Conservation (phyloP, 2,888 invertebrate species). For the Catocala fraxini region DNA sequence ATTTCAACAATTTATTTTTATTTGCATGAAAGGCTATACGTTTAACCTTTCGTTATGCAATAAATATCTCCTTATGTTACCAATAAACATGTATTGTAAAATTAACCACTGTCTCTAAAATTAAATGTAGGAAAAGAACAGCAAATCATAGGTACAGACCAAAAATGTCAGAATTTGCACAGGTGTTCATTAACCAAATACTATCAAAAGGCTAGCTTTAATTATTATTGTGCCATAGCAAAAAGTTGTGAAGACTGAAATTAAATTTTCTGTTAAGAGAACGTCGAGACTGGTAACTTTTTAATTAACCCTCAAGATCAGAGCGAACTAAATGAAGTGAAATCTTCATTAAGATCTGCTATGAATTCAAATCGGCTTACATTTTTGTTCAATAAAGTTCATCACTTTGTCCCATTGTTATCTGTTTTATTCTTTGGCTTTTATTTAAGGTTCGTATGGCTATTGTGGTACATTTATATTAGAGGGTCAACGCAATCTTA, state of each 20-base stretch:
- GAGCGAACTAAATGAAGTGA: constrained; percentile 14
- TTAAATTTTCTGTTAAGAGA: constrained; percentile 8
- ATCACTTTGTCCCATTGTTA: constrained; percentile 10
- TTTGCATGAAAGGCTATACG: no score
- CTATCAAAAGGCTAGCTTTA: not conserved
- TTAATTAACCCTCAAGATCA: constrained; percentile 17
- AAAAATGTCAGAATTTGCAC: no score
- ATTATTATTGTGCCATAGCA: constrained; percentile 7
- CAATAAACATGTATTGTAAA: no score
- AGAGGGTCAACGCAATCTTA: no score
- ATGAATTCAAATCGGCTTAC: constrained; percentile 22
- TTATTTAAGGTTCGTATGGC: not conserved
- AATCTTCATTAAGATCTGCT: constrained; percentile 6
- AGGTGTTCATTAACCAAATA: not conserved
- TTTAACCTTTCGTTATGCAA: no score
- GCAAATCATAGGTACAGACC: no score
- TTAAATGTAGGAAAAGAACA: no score
- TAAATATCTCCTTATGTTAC: no score
- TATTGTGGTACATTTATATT: no score
- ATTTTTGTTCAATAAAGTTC: constrained; percentile 19
- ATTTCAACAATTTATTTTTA: no score
- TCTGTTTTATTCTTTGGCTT: constrained; percentile 12
- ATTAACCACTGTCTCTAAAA: no score
- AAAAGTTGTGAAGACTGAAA: constrained; percentile 4
- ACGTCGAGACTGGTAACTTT: constrained; percentile 11